These are phyloP conservation scores for Thymelicus acteon DNA, from an alignment of 2,888 invertebrate species.

Conservation along the genomic window DNA sequence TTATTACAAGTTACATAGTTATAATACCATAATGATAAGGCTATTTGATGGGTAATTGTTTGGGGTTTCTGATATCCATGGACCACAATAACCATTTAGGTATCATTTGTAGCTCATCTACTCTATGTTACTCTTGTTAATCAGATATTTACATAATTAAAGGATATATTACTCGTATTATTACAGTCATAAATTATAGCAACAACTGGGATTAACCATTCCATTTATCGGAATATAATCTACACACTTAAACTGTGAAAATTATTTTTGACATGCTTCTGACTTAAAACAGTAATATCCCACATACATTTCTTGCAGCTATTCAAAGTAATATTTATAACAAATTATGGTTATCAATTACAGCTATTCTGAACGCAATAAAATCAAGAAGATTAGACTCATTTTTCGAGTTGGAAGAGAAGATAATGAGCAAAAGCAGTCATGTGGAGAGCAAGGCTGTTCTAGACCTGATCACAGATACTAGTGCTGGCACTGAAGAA, in stretches of 20 bases:
- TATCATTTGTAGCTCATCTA: no score
- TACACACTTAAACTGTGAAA: background rate
- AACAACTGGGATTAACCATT: no score
- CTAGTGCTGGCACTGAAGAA: slow-evolving; percentile 93
- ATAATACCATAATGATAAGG: no score
- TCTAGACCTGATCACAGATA: slow-evolving; percentile 94
- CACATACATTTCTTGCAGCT: background rate
- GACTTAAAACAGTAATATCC: background rate
- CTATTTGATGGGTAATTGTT: no score
- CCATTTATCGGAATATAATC: no score
- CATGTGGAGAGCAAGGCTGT: slow-evolving; percentile 90
- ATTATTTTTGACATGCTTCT: background rate
- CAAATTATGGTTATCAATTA: slow-evolving; percentile 41
- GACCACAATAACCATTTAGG: no score
- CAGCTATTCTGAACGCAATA: slow-evolving; percentile 91
- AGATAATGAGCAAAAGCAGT: slow-evolving; percentile 95
- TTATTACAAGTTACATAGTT: no score
- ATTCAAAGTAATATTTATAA: slow-evolving; percentile 2
- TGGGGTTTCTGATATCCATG: no score
- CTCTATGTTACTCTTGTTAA: no score
- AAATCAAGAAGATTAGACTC: slow-evolving; percentile 96
- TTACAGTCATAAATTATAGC: no score
- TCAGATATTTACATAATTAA: no score
- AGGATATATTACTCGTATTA: no score
- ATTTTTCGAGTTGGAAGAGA: slow-evolving; percentile 99